Base-by-base conservation (phyloP, 2,888 invertebrate genomes). In the Pandemis heparana region DNA sequence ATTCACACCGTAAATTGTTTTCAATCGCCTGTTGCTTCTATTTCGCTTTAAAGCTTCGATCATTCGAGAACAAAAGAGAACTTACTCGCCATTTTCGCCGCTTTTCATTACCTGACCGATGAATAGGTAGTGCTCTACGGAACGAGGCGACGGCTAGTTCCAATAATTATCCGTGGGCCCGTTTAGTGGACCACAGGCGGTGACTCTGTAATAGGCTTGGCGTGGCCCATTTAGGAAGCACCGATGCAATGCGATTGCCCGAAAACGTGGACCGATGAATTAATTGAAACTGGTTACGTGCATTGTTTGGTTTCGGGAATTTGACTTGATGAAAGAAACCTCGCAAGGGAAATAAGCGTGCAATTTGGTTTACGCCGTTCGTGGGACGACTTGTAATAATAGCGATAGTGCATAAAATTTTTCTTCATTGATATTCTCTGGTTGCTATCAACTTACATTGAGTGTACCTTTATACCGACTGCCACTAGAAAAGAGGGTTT, bases 101-200 rank as follows among this genome's bases (percentile, higher is more conserved):
- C 46, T 46, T 61, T 51, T 62, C 63, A 63, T 63, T 63, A 63
- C 32, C 16, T 56, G 56, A 39, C 32, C 56, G 62, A 62, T 39
- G 62, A 63, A 63, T 68, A 63, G 53, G 56, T 67, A 46, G 67
- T 56, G 43, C 53, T 14, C 38, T 16, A 60, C 41, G 56, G 66
- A 67, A 62, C 66, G 71, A 71, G 67, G 66, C 61, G 61, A 67
- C 61, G 61, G 71, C 71, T 67, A 67, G 71, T 43, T 59, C 67
- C 67, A 18, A 67, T 72, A 67, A 72, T 72, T 72, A 72, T 72
- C 71, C 53, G 48, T 18, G 51, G 48, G 16, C 3, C 70, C 51
- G 67, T 67, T 66, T 53, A 65, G 61, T 51, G 61, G 60, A 61
- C 67, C 71, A 16, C 71, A 53, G 67, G 66, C 61, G 71, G 71